Base-by-base conservation (phyloP, 2,797 vertebrate genomes). In the Halcyon smyrnensis region DNA sequence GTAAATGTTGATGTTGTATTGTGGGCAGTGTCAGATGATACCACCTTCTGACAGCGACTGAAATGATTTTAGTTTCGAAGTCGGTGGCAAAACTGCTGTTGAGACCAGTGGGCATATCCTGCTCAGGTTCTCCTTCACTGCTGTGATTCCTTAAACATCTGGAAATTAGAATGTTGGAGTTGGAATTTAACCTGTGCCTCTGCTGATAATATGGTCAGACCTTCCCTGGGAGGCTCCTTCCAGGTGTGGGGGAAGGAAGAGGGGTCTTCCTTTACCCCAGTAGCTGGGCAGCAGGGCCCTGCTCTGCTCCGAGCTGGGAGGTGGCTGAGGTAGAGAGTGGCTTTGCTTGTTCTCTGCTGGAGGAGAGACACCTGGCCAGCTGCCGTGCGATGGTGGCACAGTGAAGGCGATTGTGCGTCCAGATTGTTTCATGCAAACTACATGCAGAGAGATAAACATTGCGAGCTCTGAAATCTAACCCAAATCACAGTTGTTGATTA, bases 351-450 rank as follows among this genome's bases (percentile, higher is more conserved):
- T 86, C 67, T 28, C 54, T 3, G 2, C 59, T 71, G 50, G 60
- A 89, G 63, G 65, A 65, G 45, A 16, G 68, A 80, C 94, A 88
- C 87, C 97, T 96, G 94, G 93, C 97, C 79, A 92, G 97, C 90
- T 90, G 91, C 96, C 45, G 13, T 5, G 18, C 15, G 11, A 71
- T 24, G 5, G 41, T n/a, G 73, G 90, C 91, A 96, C 97, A 96
- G 97, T 94, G 85, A 92, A 84, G 89, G 95, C 64, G 75, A 96
- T 97, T 81, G 63, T 92, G 94, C 97, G 92, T 98, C 97, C 37
- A 63, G 77, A 94, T 93, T 67, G 71, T 97, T 97, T 97, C 97
- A 97, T 90, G 85, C 53, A 92, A 98, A 97, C 97, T 97, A 97
- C 92, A 86, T 68, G 97, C 97, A 96, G 97, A 94, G 96, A 89